phyloP scores from a whole-genome alignment of 2,113 vertebrate species.

The Halcyon malimbica region DNA sequence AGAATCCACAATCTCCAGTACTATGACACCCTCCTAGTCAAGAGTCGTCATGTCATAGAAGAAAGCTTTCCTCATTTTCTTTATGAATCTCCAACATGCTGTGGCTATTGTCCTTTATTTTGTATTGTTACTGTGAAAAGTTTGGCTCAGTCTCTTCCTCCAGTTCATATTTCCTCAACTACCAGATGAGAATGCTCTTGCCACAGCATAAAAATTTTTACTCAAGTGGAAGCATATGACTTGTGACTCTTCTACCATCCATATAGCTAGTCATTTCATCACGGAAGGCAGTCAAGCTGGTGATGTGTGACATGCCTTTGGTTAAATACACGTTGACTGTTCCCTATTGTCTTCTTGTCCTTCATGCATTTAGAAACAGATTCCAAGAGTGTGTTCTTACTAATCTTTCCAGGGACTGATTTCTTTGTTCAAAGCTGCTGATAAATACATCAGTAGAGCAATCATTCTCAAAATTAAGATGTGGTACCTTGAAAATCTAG shows the following conservation, averaged over 20 bases:
- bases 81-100: neutral
- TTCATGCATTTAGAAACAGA: neutral
- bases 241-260: neutral
- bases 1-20: neutral
- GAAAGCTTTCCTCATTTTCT: neutral
- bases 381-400: neutral
- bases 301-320: neutral
- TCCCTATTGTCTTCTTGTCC: neutral
- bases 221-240: neutral
- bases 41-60: neutral
- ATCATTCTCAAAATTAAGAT: neutral
- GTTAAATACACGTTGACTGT: neutral
- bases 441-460: neutral
- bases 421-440: neutral
- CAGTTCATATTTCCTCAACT: neutral
- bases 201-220: neutral
- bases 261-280: neutral
- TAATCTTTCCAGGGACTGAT: neutral
- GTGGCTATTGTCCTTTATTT: neutral
- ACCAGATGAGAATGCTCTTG: neutral
- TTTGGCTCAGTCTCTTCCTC: neutral
- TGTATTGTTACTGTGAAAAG: neutral
- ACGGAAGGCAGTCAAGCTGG: neutral
- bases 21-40: neutral
- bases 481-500: slow-evolving; percentile 19